These are phyloP conservation scores for Muscicapa adusta DNA, from an alignment of 2,113 vertebrate species.

Conservation along the genomic window DNA sequence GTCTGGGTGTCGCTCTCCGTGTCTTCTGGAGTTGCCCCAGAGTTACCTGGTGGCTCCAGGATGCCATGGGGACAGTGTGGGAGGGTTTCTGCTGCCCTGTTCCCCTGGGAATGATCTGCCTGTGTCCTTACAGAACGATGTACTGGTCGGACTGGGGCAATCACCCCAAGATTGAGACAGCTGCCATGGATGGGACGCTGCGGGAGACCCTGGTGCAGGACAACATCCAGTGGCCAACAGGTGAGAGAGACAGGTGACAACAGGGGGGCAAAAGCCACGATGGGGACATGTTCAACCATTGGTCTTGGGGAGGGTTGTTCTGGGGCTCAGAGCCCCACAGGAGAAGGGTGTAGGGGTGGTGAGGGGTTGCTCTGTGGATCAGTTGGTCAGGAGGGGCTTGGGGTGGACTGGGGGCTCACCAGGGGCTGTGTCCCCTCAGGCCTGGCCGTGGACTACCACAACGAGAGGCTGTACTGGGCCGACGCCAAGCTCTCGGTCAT, in stretches of 20 bases:
- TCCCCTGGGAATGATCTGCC: not conserved
- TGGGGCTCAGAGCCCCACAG: fast-evolving
- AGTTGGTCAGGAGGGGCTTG: fast-evolving
- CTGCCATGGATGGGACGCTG: slow-evolving; percentile 94
- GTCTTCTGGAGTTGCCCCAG: not conserved
- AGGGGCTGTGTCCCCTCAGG: slow-evolving; percentile 64
- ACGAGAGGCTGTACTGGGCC: slow-evolving; percentile 94
- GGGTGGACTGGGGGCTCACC: not conserved
- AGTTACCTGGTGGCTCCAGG: not conserved
- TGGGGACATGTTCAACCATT: fast-evolving
- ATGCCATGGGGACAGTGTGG: fast-evolving
- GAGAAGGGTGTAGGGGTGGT: fast-evolving
- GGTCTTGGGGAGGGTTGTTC: fast-evolving
- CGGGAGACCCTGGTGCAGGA: slow-evolving; percentile 92
- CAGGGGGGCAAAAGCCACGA: fast-evolving
- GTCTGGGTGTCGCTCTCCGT: not conserved
- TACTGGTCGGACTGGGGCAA: slow-evolving; percentile 99
- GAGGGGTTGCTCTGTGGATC: not conserved
- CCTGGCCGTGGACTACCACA: slow-evolving; percentile 94
- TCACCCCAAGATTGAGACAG: slow-evolving; percentile 95
- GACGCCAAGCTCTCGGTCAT: slow-evolving; percentile 94
- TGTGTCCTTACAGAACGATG: slow-evolving; percentile 81
- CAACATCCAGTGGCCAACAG: slow-evolving; percentile 97
- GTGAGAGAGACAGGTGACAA: slow-evolving; percentile 15
- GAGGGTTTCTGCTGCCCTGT: not conserved